Conservation (phyloP, 2,113 vertebrate species). For the Alces alces region DNA sequence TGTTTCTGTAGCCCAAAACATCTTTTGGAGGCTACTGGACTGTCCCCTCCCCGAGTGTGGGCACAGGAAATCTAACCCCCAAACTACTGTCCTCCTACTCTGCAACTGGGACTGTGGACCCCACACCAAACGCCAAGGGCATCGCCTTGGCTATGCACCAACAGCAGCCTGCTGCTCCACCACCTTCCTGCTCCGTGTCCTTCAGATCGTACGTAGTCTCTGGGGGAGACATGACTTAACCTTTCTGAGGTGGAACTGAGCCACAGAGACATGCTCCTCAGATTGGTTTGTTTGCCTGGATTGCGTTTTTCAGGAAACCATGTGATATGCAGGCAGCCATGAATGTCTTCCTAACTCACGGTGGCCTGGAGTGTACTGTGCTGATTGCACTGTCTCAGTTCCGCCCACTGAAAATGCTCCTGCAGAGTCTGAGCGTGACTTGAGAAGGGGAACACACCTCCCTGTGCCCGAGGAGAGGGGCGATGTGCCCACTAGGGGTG, state of each 20-base stretch:
- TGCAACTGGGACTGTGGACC: neutral
- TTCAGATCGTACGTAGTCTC: neutral
- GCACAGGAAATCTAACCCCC: neutral
- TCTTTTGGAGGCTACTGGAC: neutral
- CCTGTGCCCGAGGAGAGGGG: neutral
- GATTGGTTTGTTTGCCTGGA: neutral
- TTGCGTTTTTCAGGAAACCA: neutral
- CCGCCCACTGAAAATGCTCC: neutral
- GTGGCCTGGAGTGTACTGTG: neutral
- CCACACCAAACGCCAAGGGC: rapidly evolving
- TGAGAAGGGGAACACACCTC: neutral
- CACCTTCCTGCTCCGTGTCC: neutral
- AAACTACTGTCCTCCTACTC: neutral
- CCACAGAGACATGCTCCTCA: neutral
- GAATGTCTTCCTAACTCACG: neutral
- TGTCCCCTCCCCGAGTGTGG: neutral
- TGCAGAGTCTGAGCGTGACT: neutral
- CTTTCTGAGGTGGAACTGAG: neutral
- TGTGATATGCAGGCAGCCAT: neutral
- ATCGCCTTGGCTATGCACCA: neutral
- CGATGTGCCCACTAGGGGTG: neutral
- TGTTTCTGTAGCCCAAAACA: neutral
- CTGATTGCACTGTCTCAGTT: neutral
- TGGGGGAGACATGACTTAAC: neutral
- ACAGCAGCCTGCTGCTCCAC: neutral